phyloP scores from a whole-genome alignment of 64 coral and sea anemone species.

The Porites lutea region DNA sequence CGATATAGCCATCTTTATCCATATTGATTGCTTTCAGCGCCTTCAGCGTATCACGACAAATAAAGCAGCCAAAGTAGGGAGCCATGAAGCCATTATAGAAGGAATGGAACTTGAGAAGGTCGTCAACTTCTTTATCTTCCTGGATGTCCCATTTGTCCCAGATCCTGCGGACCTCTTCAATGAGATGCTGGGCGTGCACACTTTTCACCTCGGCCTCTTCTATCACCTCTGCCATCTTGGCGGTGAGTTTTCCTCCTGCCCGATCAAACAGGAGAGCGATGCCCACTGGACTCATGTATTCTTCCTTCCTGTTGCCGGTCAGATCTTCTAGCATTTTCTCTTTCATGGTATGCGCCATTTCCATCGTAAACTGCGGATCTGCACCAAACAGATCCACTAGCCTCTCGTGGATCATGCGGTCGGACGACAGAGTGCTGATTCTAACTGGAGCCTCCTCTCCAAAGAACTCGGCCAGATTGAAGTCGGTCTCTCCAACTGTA shows the following conservation, averaged over 20 bases:
- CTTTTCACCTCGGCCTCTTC: slow-evolving; percentile 16
- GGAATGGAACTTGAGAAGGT: slow-evolving; percentile 48
- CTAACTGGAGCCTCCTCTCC: slow-evolving; percentile 22
- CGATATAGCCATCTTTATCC: slow-evolving; percentile 68
- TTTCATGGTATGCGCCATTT: slow-evolving; percentile 15
- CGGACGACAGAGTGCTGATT: slow-evolving; percentile 17
- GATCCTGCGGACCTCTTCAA: slow-evolving; percentile 39
- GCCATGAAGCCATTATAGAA: slow-evolving; percentile 85
- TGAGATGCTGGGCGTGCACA: slow-evolving; percentile 6
- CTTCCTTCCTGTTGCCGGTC: slow-evolving; percentile 17
- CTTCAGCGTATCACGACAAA: slow-evolving; percentile 47
- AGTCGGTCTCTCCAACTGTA: neutral
- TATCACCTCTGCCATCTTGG: neutral
- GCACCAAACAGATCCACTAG: slow-evolving; percentile 28
- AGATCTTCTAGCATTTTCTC: slow-evolving; percentile 41
- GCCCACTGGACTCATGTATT: slow-evolving; percentile 53
- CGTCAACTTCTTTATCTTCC: slow-evolving; percentile 32
- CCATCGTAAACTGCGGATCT: slow-evolving; percentile 46
- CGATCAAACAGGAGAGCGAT: slow-evolving; percentile 45
- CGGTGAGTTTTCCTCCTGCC: slow-evolving; percentile 30
- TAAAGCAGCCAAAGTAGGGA: slow-evolving; percentile 75
- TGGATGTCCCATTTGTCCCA: slow-evolving; percentile 72
- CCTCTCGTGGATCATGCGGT: slow-evolving; percentile 19
- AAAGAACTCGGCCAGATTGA: slow-evolving; percentile 41
- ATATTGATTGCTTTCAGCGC: slow-evolving; percentile 73